Conservation (phyloP, 1,140 invertebrate species). For the Diorhabda sublineata region DNA sequence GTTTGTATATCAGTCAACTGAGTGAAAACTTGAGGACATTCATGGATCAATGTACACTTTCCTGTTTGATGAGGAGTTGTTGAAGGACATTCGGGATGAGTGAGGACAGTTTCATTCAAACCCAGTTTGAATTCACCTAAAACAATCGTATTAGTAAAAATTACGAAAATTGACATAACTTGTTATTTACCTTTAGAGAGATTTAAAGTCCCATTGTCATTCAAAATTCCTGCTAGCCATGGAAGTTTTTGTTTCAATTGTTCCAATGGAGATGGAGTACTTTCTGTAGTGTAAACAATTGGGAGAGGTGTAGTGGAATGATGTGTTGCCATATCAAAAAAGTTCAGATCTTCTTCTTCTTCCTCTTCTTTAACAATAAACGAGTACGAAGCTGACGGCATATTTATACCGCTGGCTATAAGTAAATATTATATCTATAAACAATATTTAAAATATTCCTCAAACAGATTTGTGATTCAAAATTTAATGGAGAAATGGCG, state of each 20-base stretch:
- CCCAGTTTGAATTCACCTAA: conserved; percentile 33
- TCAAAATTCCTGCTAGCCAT: conserved; percentile 28
- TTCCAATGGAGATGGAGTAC: background rate
- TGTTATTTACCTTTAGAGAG: conserved; percentile 16
- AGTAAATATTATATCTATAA: no score
- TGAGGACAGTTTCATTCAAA: conserved; percentile 27
- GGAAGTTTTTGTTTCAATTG: conserved; percentile 23
- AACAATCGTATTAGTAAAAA: conserved; percentile 3
- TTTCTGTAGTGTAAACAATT: background rate
- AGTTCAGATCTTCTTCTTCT: no score
- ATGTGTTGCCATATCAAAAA: no score
- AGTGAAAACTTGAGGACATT: conserved; percentile 29
- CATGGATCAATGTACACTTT: conserved; percentile 31
- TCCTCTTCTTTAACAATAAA: no score
- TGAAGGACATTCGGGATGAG: conserved; percentile 23
- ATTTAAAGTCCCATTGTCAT: conserved; percentile 27
- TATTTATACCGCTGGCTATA: no score
- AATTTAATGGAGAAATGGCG: no score
- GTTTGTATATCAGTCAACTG: conserved; percentile 26
- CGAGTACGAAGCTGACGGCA: no score
- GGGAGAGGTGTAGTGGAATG: background rate
- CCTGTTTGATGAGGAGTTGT: conserved; percentile 26
- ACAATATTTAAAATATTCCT: no score
- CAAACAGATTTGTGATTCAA: no score
- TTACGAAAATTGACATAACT: background rate